These are phyloP conservation scores for Apodemia zela DNA, from an alignment of 2,888 invertebrate species.

Conservation along the genomic window DNA sequence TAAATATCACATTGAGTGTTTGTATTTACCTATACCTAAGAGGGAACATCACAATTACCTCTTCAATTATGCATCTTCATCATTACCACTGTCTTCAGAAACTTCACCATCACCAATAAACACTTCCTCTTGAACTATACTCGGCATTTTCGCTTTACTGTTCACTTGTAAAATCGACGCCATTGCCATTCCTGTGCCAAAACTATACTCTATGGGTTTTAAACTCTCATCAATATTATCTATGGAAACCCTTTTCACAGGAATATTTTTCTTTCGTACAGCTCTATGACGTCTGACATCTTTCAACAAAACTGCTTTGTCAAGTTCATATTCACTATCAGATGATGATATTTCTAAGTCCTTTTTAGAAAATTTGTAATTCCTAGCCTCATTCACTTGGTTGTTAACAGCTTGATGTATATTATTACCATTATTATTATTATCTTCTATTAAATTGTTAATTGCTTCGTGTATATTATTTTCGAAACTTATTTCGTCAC, in stretches of 20 bases:
- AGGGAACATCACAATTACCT: not conserved
- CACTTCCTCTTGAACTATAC: conserved; percentile 58
- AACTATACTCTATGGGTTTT: conserved; percentile 68
- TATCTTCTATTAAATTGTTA: conserved; percentile 43
- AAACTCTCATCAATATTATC: conserved; percentile 62
- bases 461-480: conserved; percentile 28
- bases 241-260: conserved; percentile 39
- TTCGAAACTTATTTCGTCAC: conserved; percentile 18
- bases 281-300: conserved; percentile 58
- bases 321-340: conserved; percentile 57
- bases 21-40: too few species aligned
- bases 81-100: conserved; percentile 70
- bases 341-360: conserved; percentile 60
- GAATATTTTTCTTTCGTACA: conserved; percentile 55
- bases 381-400: conserved; percentile 35
- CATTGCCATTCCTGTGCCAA: conserved; percentile 73
- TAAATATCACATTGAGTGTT: too few species aligned
- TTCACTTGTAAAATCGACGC: conserved; percentile 66
- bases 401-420: conserved; percentile 35
- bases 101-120: conserved; percentile 72
- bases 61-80: conserved; percentile 45
- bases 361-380: conserved; percentile 50
- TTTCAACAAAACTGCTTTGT: conserved; percentile 45
- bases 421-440: conserved; percentile 41
- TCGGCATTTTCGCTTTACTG: conserved; percentile 42